Evolutionary conservation across 2,888 invertebrate species (phyloP), one percentile per base, ranked within the genome.

Genomic region (Hedychridium roseum): DNA sequence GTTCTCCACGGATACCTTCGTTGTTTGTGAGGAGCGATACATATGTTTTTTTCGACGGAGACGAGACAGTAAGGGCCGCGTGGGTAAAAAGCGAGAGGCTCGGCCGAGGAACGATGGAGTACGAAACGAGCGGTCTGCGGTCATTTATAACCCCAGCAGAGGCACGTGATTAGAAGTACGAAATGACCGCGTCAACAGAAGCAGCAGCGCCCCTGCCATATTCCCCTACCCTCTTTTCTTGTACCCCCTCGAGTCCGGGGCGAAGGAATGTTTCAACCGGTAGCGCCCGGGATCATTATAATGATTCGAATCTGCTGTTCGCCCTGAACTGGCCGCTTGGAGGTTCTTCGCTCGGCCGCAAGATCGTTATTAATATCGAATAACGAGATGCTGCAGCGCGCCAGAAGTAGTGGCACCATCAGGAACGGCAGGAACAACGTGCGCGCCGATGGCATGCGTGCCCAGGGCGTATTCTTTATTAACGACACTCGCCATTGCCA

Each of bases 311-410:
- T 76, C 76, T 73, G 63, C 63, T 44, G 50, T 36, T 40, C 12
- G 31, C 12, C 31, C 31, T 20, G 45, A 38, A 40, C 45, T 34
- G 35, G 30, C 28, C 32, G 42, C 36, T 21, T 31, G 42, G 43
- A 41, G 48, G 31, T 43, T 47, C 53, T 46, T 23, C 46, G 60
- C 48, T 46, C 35, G 35, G 47, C 38, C 34, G 53, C 52, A 54
- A 34, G 67, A 68, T 71, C 68, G 73, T 78, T 76, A 78, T 78
- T 77, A 76, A 78, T 78, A 76, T 78, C 75, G 70, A 76, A 74
- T 76, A 78, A 76, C 78, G 73, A 78, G 76, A 73, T 70, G 71
- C 71, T 69, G 60, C 54, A 15, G 27, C 16, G 48, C 50, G 48
- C 50, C 43, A 43, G 45, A 45, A n/a, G n/a, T 30, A 23, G n/a